phyloP scores from a whole-genome alignment of 1,140 invertebrate species.

The Spodoptera litura region DNA sequence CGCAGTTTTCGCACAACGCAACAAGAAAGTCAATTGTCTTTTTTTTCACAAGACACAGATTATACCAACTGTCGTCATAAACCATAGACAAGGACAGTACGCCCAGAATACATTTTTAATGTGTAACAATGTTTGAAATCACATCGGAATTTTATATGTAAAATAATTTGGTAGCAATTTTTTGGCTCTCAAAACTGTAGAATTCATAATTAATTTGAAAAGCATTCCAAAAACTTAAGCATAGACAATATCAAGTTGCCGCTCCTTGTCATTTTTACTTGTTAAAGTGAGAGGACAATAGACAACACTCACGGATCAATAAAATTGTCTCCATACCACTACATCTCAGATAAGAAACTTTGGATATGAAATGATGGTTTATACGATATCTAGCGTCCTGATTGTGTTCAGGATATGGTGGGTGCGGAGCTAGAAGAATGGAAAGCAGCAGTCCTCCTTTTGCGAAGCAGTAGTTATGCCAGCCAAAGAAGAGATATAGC shows the following conservation, averaged over 20 bases:
- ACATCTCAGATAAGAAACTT: too few relatives aligned
- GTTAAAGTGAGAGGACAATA: background rate
- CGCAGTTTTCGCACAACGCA: slow-evolving; percentile 60
- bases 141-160: background rate
- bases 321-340: too few relatives aligned
- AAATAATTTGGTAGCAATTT: too few relatives aligned
- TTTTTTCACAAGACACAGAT: slow-evolving; percentile 15
- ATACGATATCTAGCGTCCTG: too few relatives aligned
- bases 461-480: too few relatives aligned
- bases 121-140: background rate
- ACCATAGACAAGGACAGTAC: background rate
- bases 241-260: background rate
- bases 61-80: background rate
- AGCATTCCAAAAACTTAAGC: background rate
- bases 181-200: too few relatives aligned
- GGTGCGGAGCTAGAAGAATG: too few relatives aligned
- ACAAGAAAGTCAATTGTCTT: slow-evolving; percentile 50
- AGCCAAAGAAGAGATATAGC: too few relatives aligned
- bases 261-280: background rate
- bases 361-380: too few relatives aligned
- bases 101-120: background rate
- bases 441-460: too few relatives aligned
- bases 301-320: background rate
- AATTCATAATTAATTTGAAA: too few relatives aligned
- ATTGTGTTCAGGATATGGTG: too few relatives aligned